These are phyloP conservation scores for Lagopus leucura DNA, from an alignment of 2,113 vertebrate genomes.

Conservation along the genomic window DNA sequence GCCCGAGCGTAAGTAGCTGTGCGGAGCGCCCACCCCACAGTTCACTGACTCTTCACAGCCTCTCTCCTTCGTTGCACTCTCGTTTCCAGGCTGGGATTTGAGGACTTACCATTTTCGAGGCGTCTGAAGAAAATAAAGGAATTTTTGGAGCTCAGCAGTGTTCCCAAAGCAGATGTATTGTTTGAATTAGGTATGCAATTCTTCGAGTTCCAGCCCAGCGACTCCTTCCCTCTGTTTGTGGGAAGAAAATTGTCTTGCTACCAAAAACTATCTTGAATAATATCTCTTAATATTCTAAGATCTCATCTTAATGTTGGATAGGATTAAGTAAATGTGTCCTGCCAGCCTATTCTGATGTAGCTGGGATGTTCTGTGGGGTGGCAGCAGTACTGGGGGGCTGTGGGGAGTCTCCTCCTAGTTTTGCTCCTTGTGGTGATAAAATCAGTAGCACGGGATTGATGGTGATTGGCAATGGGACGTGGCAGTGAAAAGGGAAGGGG, in stretches of 20 bases:
- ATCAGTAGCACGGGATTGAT: rapidly evolving
- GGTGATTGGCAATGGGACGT: rapidly evolving
- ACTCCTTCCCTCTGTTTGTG: background rate
- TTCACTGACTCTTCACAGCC: rapidly evolving
- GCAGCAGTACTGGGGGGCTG: background rate
- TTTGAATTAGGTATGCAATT: constrained; percentile 85
- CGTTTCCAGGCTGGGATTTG: constrained; percentile 86
- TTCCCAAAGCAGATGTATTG: constrained; percentile 92
- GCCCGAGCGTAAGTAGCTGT: constrained; percentile 86
- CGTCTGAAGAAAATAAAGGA: constrained; percentile 92
- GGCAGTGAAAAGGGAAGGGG: background rate
- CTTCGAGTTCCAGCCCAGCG: background rate
- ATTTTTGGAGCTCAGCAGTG: constrained; percentile 84
- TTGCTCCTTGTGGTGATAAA: background rate
- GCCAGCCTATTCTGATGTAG: background rate
- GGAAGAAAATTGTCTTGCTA: background rate
- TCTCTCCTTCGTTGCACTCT: background rate
- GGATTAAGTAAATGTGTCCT: background rate
- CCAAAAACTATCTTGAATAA: background rate
- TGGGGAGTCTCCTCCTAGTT: background rate
- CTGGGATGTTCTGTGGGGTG: background rate
- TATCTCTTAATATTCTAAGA: background rate
- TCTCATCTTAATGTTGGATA: background rate
- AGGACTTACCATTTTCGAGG: constrained; percentile 91
- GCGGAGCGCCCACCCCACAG: rapidly evolving